These are phyloP conservation scores for Pogonophryne albipinna DNA, from an alignment of 2,797 vertebrate species.

Conservation along the genomic window DNA sequence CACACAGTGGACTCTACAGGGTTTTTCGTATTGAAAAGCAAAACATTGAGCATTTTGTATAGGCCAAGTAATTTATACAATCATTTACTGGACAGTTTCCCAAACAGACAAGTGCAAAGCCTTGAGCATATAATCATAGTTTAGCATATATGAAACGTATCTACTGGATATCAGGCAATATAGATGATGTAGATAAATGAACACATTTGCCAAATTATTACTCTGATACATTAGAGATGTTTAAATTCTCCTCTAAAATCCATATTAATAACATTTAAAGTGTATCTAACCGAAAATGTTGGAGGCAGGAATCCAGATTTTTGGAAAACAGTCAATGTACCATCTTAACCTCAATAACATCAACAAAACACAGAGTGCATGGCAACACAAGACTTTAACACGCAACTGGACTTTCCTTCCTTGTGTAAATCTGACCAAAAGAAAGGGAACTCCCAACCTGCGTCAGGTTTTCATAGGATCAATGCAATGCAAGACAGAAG, in stretches of 20 bases:
- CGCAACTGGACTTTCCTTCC: conserved; percentile 38
- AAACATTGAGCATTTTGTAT: neutral
- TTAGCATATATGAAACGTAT: neutral
- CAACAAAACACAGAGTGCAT: neutral
- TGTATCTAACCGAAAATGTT: neutral
- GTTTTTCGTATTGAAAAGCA: conserved; percentile 15
- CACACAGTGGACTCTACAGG: conserved; percentile 16
- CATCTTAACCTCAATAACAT: neutral
- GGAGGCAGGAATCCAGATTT: neutral
- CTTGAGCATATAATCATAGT: neutral
- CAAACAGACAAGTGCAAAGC: neutral
- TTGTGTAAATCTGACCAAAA: conserved; percentile 56
- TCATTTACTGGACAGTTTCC: neutral
- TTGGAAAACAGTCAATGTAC: neutral
- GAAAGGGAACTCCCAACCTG: conserved; percentile 33
- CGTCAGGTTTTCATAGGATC: conserved; percentile 37
- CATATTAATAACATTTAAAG: neutral
- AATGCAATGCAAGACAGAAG: neutral
- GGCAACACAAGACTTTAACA: neutral
- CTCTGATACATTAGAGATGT: neutral
- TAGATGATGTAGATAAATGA: neutral
- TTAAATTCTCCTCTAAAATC: neutral
- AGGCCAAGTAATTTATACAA: neutral
- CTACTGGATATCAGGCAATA: neutral
- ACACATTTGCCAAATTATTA: neutral